Evolutionary conservation across 1,140 invertebrate genomes (phyloP).

Genomic region (Polypedilum vanderplanki): DNA sequence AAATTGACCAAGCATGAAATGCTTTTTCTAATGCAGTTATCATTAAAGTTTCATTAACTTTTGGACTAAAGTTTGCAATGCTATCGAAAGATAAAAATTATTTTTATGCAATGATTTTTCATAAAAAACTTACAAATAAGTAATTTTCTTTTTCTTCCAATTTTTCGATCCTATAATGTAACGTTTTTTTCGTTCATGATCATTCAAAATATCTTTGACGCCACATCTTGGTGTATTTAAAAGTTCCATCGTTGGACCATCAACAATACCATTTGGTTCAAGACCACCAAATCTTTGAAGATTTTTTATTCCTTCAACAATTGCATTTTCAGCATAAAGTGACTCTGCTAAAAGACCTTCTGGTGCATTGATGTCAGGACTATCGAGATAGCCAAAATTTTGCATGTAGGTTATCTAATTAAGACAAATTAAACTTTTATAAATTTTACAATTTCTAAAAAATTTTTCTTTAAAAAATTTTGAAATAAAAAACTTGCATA

Average conservation of each 20-base stretch:
- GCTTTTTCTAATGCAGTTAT: conserved; percentile 49
- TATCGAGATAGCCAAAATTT: conserved; percentile 54
- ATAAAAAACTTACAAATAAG: conserved; percentile 50
- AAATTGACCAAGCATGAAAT: conserved; percentile 55
- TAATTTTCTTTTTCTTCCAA: conserved; percentile 56
- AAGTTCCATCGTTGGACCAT: conserved; percentile 53
- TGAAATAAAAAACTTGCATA: too few species aligned
- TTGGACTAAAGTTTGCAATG: conserved; percentile 57
- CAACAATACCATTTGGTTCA: conserved; percentile 54
- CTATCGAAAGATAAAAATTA: conserved; percentile 43
- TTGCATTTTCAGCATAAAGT: conserved; percentile 51
- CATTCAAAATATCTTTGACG: conserved; percentile 50
- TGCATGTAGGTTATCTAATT: conserved; percentile 55
- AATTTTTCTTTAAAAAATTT: too few species aligned
- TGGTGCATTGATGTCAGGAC: background rate
- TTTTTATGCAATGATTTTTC: background rate
- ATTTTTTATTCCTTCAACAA: conserved; percentile 52
- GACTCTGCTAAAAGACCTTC: conserved; percentile 45
- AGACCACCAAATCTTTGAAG: conserved; percentile 62
- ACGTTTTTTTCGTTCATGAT: conserved; percentile 45
- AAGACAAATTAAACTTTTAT: too few species aligned
- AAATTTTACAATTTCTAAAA: too few species aligned
- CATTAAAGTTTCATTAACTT: conserved; percentile 49
- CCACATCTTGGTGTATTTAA: conserved; percentile 53
- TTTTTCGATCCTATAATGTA: conserved; percentile 51